Base-by-base conservation (phyloP, 2,888 invertebrate genomes). In the Drosophila helvetica region DNA sequence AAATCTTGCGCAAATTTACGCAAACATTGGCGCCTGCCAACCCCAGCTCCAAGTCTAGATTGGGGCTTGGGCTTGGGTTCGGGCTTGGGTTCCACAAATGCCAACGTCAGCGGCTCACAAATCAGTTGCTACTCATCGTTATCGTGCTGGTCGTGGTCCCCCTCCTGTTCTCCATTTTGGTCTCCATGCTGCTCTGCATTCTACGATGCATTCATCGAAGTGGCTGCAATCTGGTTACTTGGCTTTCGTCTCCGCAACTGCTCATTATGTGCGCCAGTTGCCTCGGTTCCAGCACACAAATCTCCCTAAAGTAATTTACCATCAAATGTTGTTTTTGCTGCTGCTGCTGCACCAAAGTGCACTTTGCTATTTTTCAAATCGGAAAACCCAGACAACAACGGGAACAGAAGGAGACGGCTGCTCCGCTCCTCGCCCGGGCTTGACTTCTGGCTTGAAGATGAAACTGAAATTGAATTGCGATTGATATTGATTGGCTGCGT, bases 401-500 rank as follows among this genome's bases (percentile, higher is more conserved):
- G 53, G 9, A n/a, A 38, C 38, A 38, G 15, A 6, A 6, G 38
- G 15, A 15, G 15, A 15, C 15, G 15, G n/a, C 30, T 22, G n/a
- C 43, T 17, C 5, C 48, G 22, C 22, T 22, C 22, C 22, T 47
- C 48, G 17, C 38, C 38, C 33, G 56, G 46, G 27, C 46, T 67
- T 84, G 88, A 88, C 87, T 88, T 86, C 77, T 84, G 82, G 57
- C 82, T 78, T 81, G 67, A 75, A 82, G 88, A 75, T 77, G 77
- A 82, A 89, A 86, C 78, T 86, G 88, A 89, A 90, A 90, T 90
- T 85, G 88, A 89, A 90, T 90, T 88, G 85, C 87, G 79, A 90
- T 90, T 90, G 90, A 90, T 90, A 90, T 90, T 90, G 90, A 90
- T 90, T 90, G 90, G 88, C 80, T 89, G 84, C 86, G 83, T 82